phyloP scores from a whole-genome alignment of 2,797 vertebrate species.

The Uromys caudimaculatus region DNA sequence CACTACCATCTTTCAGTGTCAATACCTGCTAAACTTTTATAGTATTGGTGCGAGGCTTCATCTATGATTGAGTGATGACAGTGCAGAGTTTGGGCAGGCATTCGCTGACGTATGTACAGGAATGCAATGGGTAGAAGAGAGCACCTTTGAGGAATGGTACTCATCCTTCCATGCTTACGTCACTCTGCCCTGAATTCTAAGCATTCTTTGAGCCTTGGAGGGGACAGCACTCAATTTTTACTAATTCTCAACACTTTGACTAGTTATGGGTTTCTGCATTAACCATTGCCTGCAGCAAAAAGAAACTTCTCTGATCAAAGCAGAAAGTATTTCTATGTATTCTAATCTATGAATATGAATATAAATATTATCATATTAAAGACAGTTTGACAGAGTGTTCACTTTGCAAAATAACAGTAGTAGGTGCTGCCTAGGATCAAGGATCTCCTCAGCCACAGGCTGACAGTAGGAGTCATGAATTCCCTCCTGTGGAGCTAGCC shows the following conservation, averaged over 20 bases:
- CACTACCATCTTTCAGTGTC: not conserved
- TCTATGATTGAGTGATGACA: not conserved
- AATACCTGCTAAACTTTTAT: not conserved
- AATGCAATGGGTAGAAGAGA: not conserved
- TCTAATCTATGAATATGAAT: not conserved
- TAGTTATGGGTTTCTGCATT: not conserved
- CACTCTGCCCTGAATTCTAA: not conserved
- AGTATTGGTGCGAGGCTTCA: not conserved
- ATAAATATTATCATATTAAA: not conserved
- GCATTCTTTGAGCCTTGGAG: not conserved
- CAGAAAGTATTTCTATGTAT: not conserved
- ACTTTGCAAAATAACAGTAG: not conserved
- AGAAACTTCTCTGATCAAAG: not conserved
- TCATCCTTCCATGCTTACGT: not conserved
- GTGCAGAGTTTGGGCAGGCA: not conserved
- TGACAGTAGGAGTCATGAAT: not conserved
- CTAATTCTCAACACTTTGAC: not conserved
- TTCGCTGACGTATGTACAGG: not conserved
- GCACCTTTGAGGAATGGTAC: not conserved
- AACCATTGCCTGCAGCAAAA: not conserved
- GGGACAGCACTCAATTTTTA: not conserved
- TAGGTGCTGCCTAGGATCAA: not conserved
- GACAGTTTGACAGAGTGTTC: not conserved
- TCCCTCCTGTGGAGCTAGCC: not conserved
- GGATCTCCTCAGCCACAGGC: not conserved